phyloP scores from a whole-genome alignment of 1,140 invertebrate species.

The Paracyclopina nana region DNA sequence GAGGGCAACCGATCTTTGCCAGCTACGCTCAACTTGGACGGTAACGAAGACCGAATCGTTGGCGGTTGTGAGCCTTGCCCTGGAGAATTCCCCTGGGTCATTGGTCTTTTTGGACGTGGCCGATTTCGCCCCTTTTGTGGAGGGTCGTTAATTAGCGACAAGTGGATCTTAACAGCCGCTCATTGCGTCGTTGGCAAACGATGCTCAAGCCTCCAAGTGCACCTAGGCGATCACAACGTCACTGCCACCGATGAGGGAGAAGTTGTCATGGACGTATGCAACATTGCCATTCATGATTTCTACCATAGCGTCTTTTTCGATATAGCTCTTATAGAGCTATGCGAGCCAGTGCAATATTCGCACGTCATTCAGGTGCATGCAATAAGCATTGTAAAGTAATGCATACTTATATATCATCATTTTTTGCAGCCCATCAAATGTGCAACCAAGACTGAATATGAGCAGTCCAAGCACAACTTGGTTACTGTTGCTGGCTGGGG shows the following conservation, averaged over 20 bases:
- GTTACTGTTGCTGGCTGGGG: slow-evolving; percentile 22
- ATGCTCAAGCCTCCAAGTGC: too few species aligned
- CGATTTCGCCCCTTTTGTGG: neutral
- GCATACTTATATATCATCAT: too few species aligned
- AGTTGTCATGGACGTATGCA: neutral
- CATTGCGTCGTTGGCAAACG: too few species aligned
- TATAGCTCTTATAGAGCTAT: slow-evolving; percentile 23
- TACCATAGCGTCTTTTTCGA: slow-evolving; percentile 22
- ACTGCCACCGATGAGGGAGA: neutral
- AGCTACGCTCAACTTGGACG: too few species aligned
- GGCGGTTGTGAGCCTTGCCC: neutral
- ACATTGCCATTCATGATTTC: neutral
- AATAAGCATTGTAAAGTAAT: too few species aligned
- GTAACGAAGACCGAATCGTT: slow-evolving; percentile 2
- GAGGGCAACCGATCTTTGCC: too few species aligned
- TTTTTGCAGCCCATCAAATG: slow-evolving; percentile 15
- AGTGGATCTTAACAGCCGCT: slow-evolving; percentile 1
- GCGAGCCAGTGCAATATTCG: neutral
- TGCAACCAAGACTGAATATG: slow-evolving; percentile 15
- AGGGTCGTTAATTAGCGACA: neutral
- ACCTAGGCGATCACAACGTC: too few species aligned
- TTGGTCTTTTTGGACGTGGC: neutral
- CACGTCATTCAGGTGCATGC: too few species aligned
- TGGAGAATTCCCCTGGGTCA: neutral
- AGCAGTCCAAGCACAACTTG: slow-evolving; percentile 10